These are phyloP conservation scores for Cataglyphis albicans DNA, from an alignment of 2,888 invertebrate genomes.

Conservation along the genomic window DNA sequence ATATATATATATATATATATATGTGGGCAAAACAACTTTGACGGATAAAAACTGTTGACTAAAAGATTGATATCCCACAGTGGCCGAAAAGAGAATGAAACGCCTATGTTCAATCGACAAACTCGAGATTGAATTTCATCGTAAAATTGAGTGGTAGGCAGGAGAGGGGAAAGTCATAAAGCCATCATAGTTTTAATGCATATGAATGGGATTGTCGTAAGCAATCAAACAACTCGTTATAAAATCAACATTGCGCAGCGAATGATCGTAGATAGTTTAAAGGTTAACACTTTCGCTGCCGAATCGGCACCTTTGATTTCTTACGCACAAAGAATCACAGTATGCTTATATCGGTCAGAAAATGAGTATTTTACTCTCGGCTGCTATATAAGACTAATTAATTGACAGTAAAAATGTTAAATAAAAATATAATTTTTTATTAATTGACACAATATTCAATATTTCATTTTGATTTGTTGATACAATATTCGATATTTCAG, in stretches of 20 bases:
- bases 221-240: conserved; percentile 46
- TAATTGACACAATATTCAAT: conserved; percentile 7
- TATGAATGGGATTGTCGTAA: conserved; percentile 52
- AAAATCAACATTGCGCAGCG: background rate
- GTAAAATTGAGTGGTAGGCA: conserved; percentile 30
- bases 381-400: background rate
- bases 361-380: background rate
- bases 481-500: conserved; percentile 5
- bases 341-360: background rate
- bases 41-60: conserved; percentile 41
- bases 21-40: conserved; percentile 1
- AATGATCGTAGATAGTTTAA: background rate
- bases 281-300: conserved; percentile 16
- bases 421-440: conserved; percentile 9
- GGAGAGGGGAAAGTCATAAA: conserved; percentile 16
- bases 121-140: conserved; percentile 61
- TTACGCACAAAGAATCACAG: background rate
- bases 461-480: conserved; percentile 3
- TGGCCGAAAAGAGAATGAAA: conserved; percentile 43
- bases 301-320: background rate
- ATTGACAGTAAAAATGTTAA: background rate
- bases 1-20: background rate
- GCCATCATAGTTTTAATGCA: conserved; percentile 32
- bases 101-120: conserved; percentile 56
- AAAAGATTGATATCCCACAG: conserved; percentile 51